Percentiles rank a stretch among this genome's conserved stretches.
Evolutionary conservation across 2,888 invertebrate genomes (phyloP).

Genomic region (Andrena minutula): DNA sequence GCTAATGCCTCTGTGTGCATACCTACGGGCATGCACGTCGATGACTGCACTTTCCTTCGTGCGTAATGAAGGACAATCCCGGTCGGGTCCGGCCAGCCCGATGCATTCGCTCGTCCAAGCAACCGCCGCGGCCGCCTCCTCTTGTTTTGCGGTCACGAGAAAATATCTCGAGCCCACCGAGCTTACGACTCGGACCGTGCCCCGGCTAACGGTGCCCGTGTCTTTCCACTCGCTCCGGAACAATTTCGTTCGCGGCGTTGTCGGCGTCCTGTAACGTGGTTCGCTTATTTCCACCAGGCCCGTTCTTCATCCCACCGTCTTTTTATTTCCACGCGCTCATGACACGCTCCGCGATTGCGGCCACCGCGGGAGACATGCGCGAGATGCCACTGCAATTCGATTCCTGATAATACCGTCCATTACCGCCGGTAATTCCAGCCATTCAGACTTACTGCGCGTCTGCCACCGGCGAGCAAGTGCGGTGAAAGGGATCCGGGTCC

Average conservation of each 20-base stretch:
- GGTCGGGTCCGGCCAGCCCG: conserved; percentile 62
- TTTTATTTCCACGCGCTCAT: not conserved
- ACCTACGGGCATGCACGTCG: conserved; percentile 77
- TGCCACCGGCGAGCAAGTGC: no score
- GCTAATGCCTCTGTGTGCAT: conserved; percentile 80
- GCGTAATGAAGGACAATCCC: conserved; percentile 80
- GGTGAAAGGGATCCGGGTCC: no score
- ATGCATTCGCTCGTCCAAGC: conserved; percentile 68
- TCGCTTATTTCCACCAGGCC: conserved; percentile 55
- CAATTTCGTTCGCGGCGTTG: conserved; percentile 26
- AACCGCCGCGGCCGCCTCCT: conserved; percentile 60
- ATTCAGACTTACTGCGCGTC: no score
- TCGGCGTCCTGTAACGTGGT: conserved; percentile 53
- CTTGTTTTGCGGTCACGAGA: conserved; percentile 66
- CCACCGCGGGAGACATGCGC: not conserved
- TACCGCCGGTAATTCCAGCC: no score
- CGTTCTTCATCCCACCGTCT: not conserved
- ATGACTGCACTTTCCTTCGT: conserved; percentile 81
- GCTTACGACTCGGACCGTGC: conserved; percentile 45
- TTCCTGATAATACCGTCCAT: no score
- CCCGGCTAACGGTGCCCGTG: conserved; percentile 17
- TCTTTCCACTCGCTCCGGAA: not conserved
- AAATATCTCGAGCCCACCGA: conserved; percentile 47
- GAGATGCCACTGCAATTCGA: not conserved
- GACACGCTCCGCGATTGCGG: not conserved